A percentile compares a stretch with the other conserved stretches of the same genome.
Conservation (phyloP, 2,113 vertebrate genomes). For the Ceyx cyanopectus region DNA sequence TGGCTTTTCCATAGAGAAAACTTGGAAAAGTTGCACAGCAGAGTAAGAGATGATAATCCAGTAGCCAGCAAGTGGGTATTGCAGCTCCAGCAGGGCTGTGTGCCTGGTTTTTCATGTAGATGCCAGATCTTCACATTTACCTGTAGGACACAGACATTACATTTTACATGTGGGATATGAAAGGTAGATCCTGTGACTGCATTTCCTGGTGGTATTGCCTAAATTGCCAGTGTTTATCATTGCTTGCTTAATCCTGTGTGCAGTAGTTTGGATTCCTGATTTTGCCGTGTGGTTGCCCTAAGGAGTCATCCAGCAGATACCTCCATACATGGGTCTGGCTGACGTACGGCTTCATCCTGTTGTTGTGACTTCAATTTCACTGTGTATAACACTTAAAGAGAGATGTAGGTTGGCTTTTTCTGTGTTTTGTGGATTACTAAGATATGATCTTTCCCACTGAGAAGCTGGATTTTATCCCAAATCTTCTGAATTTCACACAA, state of each 20-base stretch:
- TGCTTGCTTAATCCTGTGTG: background rate
- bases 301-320: background rate
- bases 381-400: background rate
- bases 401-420: background rate
- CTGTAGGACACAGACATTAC: background rate
- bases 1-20: background rate
- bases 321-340: background rate
- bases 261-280: background rate
- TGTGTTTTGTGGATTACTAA: background rate
- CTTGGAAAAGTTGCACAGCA: background rate
- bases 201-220: background rate
- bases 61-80: background rate
- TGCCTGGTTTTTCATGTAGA: background rate
- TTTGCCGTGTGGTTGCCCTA: accelerated
- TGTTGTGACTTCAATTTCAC: background rate
- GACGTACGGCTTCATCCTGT: background rate
- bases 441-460: background rate
- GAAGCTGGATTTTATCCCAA: slow-evolving; percentile 9
- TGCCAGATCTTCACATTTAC: background rate
- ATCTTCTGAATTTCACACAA: background rate
- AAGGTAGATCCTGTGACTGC: background rate
- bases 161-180: background rate
- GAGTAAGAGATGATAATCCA: background rate
- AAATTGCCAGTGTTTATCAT: background rate
- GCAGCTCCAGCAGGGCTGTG: background rate